Evolutionary conservation across 2,113 vertebrate genomes (phyloP), one percentile per base, ranked within the genome.

Genomic region (Tinamus guttatus): DNA sequence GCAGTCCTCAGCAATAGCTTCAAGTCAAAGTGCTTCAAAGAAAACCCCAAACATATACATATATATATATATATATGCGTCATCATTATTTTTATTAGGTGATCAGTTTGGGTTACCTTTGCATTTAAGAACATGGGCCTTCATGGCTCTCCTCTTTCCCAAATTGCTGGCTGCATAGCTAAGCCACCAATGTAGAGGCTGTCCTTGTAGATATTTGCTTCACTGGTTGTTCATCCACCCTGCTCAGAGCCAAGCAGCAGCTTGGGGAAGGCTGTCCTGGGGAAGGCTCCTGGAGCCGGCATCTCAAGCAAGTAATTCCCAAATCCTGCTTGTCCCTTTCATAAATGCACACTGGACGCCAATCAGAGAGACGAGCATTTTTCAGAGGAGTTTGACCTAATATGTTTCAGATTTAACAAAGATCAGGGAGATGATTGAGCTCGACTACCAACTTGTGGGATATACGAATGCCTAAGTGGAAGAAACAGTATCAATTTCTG

Each of bases 401-500:
- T 5, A 1, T 12, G 6, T 38, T 81, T 25, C 43, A 75, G 62
- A 14, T 64, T 88, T 86, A 62, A 38, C 20, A 45, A 38, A 4
- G 10, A 13, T 73, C 38, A 22, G 7, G 30, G 15, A 4, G 10
- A 15, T 73, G 45, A 22, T 7, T n/a, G 22, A 41, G 45, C 7
- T 52, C 74, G 30, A 30, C 13, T 43, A 4, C 9, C 69, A 3
- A 51, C 89, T 81, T 85, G 4, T 52, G 19, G 25, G 30, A 9
- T 11, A 68, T 78, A 9, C 3, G 6, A 78, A 30, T 5, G 59
- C 21, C 36, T 20, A 45, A 88, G 40, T 52, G 22, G 17, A 47
- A 93, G 59, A 58, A 75, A 92, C 52, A 47, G 11, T 13, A 41
- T 67, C 60, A 79, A 51, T 79, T 76, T 34, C 81, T 67, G 30